Base-by-base conservation (phyloP, 1,140 invertebrate species). In the Tetramorium alpestre region DNA sequence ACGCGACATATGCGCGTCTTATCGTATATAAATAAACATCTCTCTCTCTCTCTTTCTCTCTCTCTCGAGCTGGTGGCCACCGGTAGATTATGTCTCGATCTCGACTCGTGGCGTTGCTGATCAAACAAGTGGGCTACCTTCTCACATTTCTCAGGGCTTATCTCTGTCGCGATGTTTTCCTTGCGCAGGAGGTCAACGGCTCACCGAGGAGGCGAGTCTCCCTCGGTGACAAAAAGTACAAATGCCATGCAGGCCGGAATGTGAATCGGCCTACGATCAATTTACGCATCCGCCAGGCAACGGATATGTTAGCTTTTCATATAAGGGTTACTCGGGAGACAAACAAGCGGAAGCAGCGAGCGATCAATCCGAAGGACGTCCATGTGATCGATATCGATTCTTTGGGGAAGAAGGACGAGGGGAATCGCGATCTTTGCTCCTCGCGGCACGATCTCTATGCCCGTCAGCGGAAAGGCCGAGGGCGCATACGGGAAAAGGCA, bases 401-500 rank as follows among this genome's bases (percentile, higher is more conserved):
- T 33, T 49, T 44, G 22, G 33, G 25, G 28, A 38, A 75, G 0
- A 3, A 56, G 11, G 58, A 38, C 49, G 25, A n/a, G 4, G 25
- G 25, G 13, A 44, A n/a, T 6, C 33, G 67, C 28, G 54, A 60
- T 2, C 25, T 22, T 72, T n/a, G 62, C 13, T 11, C 38, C 49
- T 44, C 65, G 10, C 38, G 64, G 65, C 87, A 3, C 33, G 33
- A 33, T 33, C 33, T 33, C 33, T 33, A 33, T 33, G 33, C 4
- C 6, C 51, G 33, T 33, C n/a, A 38, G 44, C 16, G 38, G n/a
- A 82, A 82, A 73, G 25, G n/a, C n/a, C 38, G 54, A 58, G 41
- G 84, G 85, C 87, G 86, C 86, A 87, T 80, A 88, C 80, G 85
- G 70, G 90, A 92, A 92, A 94, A 92, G 92, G 89, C 89, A 93